phyloP scores from a whole-genome alignment of 2,797 vertebrate species.

The Kryptopterus vitreolus region DNA sequence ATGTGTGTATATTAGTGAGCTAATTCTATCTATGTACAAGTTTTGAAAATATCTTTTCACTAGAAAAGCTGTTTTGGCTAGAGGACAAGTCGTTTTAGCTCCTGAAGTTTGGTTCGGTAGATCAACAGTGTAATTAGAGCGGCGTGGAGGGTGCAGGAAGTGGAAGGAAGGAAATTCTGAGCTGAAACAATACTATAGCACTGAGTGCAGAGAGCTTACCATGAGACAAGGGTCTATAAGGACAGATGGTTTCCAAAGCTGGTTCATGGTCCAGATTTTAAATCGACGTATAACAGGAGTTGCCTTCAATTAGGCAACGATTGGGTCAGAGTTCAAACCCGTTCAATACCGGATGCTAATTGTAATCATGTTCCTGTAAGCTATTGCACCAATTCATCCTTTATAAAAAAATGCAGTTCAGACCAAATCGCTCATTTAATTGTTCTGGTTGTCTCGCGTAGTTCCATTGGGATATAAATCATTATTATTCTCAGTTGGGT shows the following conservation, averaged over 20 bases:
- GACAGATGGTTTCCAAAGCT: conserved; percentile 27
- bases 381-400: conserved; percentile 27
- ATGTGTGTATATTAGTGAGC: background rate
- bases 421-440: conserved; percentile 49
- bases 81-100: conserved; percentile 46
- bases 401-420: conserved; percentile 52
- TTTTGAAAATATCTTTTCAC: conserved; percentile 26
- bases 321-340: background rate
- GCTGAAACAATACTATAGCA: conserved; percentile 34
- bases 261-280: too few species aligned
- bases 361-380: background rate
- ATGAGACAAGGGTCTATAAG: conserved; percentile 26
- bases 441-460: conserved; percentile 44
- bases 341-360: background rate
- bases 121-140: conserved; percentile 45
- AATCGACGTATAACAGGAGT: background rate
- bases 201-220: conserved; percentile 24
- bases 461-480: conserved; percentile 27
- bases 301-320: background rate
- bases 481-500: conserved; percentile 50
- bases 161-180: conserved; percentile 46
- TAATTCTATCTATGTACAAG: background rate
- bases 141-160: conserved; percentile 49
- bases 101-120: conserved; percentile 12
- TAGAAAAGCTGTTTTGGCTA: conserved; percentile 36